phyloP scores from a whole-genome alignment of 2,113 vertebrate genomes.

The Lathamus discolor region DNA sequence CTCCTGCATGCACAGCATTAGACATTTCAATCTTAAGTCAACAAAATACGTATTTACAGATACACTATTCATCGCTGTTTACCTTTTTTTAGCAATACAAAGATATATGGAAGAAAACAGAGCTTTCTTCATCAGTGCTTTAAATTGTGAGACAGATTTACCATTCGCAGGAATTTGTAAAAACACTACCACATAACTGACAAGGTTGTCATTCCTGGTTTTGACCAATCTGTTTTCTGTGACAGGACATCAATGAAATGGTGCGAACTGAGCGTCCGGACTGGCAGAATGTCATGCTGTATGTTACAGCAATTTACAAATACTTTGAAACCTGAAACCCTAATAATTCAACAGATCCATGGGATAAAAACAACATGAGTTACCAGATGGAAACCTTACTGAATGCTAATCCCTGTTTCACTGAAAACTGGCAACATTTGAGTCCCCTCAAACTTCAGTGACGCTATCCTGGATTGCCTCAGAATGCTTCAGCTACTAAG shows the following conservation, averaged over 20 bases:
- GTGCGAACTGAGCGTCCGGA: conserved; percentile 92
- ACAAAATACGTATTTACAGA: neutral
- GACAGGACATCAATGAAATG: conserved; percentile 95
- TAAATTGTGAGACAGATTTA: neutral
- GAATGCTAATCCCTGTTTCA: conserved; percentile 36
- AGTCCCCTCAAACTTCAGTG: conserved; percentile 31
- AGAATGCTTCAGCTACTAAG: conserved; percentile 14
- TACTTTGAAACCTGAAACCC: conserved; percentile 94
- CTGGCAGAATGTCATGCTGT: conserved; percentile 97
- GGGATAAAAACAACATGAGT: neutral
- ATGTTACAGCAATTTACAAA: conserved; percentile 97
- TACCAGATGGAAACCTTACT: conserved; percentile 11
- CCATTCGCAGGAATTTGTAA: neutral
- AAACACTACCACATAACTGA: neutral
- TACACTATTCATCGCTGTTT: neutral
- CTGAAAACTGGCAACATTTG: conserved; percentile 49
- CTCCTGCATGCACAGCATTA: neutral
- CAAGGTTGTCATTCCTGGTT: neutral
- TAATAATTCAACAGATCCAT: neutral
- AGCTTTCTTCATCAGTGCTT: neutral
- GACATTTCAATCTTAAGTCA: neutral
- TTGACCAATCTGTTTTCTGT: conserved; percentile 21
- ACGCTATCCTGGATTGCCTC: neutral
- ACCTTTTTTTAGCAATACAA: neutral
- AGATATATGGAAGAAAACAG: neutral